Conservation (phyloP, 2,797 vertebrate genomes). For the Lemur catta region DNA sequence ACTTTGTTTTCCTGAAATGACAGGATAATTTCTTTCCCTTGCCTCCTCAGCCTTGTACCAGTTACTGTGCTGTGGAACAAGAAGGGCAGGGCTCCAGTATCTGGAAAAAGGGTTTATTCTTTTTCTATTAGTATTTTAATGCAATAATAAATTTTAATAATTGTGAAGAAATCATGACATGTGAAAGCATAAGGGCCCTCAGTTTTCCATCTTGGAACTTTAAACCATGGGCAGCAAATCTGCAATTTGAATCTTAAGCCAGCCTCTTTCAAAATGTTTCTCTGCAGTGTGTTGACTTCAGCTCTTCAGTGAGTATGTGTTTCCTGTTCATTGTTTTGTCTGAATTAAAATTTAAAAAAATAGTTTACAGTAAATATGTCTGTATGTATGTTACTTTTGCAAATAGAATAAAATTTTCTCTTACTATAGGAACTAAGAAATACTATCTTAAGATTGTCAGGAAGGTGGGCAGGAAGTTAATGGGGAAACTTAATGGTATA, state of each 20-base stretch:
- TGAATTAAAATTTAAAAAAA: neutral
- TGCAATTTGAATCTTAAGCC: neutral
- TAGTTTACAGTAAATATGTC: neutral
- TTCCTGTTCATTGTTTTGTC: neutral
- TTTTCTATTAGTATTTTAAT: slow-evolving; percentile 12
- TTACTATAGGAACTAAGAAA: neutral
- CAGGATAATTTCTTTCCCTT: slow-evolving; percentile 70
- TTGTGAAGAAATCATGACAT: neutral
- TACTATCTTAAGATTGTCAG: neutral
- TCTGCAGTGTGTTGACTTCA: neutral
- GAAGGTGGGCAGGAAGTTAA: neutral
- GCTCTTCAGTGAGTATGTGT: neutral
- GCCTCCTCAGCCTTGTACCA: neutral
- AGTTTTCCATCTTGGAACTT: neutral
- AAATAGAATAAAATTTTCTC: neutral
- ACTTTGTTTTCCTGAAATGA: slow-evolving; percentile 57
- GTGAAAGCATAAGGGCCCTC: neutral
- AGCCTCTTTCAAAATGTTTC: slow-evolving; percentile 3
- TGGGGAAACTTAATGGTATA: neutral
- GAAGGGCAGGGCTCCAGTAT: neutral
- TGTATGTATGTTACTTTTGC: neutral
- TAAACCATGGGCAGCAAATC: neutral
- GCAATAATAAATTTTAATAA: neutral
- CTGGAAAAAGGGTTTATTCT: slow-evolving; percentile 45
- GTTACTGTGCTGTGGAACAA: neutral